Conservation (phyloP, 2,797 vertebrate species). For the Poecilia gillii region DNA sequence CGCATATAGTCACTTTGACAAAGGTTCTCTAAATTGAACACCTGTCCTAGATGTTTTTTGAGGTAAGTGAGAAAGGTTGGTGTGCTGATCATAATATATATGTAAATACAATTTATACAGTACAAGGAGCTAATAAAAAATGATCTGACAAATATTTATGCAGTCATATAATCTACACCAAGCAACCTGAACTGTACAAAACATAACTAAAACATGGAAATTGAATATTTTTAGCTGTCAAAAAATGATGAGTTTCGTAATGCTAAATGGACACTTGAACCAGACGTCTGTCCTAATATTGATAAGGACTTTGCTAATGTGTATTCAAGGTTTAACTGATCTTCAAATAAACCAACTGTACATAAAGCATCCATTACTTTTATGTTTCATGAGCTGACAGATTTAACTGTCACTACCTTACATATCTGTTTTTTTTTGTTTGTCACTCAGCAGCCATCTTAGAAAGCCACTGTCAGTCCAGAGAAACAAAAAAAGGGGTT, state of each 20-base stretch:
- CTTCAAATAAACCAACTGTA: constrained; percentile 51
- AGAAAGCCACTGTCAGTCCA: constrained; percentile 42
- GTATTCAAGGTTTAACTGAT: constrained; percentile 37
- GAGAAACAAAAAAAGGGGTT: constrained; percentile 24
- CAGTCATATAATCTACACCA: neutral
- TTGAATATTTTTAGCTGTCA: neutral
- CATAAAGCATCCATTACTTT: constrained; percentile 61
- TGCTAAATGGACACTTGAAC: neutral
- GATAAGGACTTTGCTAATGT: constrained; percentile 11
- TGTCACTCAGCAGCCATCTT: constrained; percentile 36
- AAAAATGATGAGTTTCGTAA: neutral
- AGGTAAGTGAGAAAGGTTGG: neutral
- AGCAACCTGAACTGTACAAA: neutral
- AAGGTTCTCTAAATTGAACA: neutral
- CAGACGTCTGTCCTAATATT: neutral
- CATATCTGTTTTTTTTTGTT: neutral
- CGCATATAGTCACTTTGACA: too few species aligned
- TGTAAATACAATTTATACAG: neutral
- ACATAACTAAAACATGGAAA: neutral
- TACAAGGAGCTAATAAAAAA: neutral
- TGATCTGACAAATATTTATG: neutral
- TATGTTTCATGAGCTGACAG: constrained; percentile 41
- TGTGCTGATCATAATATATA: neutral
- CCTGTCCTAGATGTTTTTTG: neutral
- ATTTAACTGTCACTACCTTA: constrained; percentile 56